These are phyloP conservation scores for Leucoptera coffeella DNA, from an alignment of 2,888 invertebrate genomes.

Conservation along the genomic window DNA sequence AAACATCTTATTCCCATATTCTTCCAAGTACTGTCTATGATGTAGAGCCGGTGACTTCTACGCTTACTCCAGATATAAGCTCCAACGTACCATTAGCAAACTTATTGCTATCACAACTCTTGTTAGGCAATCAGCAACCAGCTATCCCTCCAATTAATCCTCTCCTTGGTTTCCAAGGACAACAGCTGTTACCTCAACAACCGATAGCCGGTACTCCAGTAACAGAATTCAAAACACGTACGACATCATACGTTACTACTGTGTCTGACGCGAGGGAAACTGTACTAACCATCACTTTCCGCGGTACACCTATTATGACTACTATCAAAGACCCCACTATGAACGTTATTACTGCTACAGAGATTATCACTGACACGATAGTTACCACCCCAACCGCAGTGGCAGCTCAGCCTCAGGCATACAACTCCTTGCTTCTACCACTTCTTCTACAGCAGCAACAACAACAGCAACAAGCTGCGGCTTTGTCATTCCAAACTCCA, in stretches of 20 bases:
- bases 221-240: conserved; percentile 65
- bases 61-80: conserved; percentile 64
- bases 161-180: conserved; percentile 52
- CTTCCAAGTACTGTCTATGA: conserved; percentile 81
- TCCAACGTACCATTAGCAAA: conserved; percentile 82
- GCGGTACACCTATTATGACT: conserved; percentile 81
- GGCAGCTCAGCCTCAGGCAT: conserved; percentile 30
- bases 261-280: conserved; percentile 79
- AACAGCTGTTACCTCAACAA: conserved; percentile 33
- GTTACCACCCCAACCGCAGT: conserved; percentile 71
- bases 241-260: conserved; percentile 86
- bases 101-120: conserved; percentile 74
- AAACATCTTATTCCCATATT: conserved; percentile 80
- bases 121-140: conserved; percentile 65
- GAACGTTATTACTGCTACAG: conserved; percentile 82
- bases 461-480: conserved; percentile 25
- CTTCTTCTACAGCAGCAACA: conserved; percentile 26
- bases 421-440: conserved; percentile 27
- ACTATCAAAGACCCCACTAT: conserved; percentile 77
- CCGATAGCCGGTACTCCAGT: conserved; percentile 58
- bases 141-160: conserved; percentile 53
- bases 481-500: conserved; percentile 29
- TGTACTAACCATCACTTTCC: conserved; percentile 77
- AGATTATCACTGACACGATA: conserved; percentile 80
- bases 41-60: conserved; percentile 78